phyloP scores from a whole-genome alignment of 2,113 vertebrate species.

The Puntigrus tetrazona region DNA sequence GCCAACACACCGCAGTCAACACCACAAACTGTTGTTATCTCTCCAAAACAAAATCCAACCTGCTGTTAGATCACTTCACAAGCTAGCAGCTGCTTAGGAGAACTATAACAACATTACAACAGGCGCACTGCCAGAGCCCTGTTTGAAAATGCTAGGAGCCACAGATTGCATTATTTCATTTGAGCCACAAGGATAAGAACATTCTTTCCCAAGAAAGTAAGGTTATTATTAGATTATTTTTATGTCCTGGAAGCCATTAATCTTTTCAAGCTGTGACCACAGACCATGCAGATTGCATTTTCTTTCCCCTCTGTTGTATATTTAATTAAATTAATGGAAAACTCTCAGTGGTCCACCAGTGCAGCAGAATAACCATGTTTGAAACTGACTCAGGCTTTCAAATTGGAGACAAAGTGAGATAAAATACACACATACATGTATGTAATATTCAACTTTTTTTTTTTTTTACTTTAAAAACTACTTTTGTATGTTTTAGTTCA shows the following conservation, averaged over 20 bases:
- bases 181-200: constrained; percentile 16
- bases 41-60: constrained; percentile 4
- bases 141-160: neutral
- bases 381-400: constrained; percentile 3
- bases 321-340: constrained; percentile 29
- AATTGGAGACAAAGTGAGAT: too few species aligned
- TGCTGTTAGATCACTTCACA: constrained; percentile 28
- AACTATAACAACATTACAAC: neutral
- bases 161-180: constrained; percentile 12
- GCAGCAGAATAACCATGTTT: neutral
- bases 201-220: constrained; percentile 16
- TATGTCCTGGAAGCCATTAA: constrained; percentile 31
- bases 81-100: constrained; percentile 18
- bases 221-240: constrained; percentile 37
- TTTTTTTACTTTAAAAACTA: too few species aligned
- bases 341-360: neutral
- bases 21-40: constrained; percentile 10
- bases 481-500: too few species aligned
- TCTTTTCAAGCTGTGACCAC: constrained; percentile 39
- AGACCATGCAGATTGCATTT: constrained; percentile 41
- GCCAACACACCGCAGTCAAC: neutral
- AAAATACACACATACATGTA: too few species aligned
- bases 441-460: too few species aligned
- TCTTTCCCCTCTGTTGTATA: constrained; percentile 32
- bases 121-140: neutral